Evolutionary conservation across 2,888 invertebrate species (phyloP), one percentile per base, ranked within the genome.

Genomic region (Eledone cirrhosa): DNA sequence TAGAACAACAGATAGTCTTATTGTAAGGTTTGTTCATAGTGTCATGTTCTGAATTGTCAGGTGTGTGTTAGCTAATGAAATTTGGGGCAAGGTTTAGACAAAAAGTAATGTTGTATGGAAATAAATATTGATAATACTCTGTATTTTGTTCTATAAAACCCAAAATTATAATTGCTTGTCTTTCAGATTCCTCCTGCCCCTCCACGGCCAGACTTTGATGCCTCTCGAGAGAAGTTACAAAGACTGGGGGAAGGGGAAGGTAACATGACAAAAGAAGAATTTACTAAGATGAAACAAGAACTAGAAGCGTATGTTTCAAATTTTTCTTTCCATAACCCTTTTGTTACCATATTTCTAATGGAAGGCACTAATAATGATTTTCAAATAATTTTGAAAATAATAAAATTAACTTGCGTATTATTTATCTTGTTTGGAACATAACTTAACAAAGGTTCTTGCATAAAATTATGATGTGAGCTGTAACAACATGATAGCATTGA

Each of bases 231-330:
- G 90, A 99, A 99, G 90, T 92, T 99, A 19, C 99, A 99, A 90
- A 95, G 97, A 79, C 93, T 99, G 31, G 99, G 99, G 0, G 99
- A 99, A 91, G 98, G 98, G 0, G 99, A 99, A 91, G 98, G 98
- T 1, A 97, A 97, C 7, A 97, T 99, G 94, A 99, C 99, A 0
- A 95, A 97, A 86, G 99, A 99, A 90, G 99, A 99, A 91, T 99
- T 99, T 91, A 94, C 95, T 78, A 99, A 99, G 92, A 99, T 99
- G 99, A 99, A 99, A 91, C 97, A 98, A 88, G 99, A 99, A 91
- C 92, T 99, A 47, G 99, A 99, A 92, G 98, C 98, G 97, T 98
- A 91, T 94, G 95, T 93, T 48, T 65, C 27, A 22, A 11, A 11
- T 47, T 65, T 72, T 1, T 41, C 19, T 77, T 41, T 33, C 8